phyloP scores from a whole-genome alignment of 2,113 vertebrate genomes.

The Glareola pratincola region DNA sequence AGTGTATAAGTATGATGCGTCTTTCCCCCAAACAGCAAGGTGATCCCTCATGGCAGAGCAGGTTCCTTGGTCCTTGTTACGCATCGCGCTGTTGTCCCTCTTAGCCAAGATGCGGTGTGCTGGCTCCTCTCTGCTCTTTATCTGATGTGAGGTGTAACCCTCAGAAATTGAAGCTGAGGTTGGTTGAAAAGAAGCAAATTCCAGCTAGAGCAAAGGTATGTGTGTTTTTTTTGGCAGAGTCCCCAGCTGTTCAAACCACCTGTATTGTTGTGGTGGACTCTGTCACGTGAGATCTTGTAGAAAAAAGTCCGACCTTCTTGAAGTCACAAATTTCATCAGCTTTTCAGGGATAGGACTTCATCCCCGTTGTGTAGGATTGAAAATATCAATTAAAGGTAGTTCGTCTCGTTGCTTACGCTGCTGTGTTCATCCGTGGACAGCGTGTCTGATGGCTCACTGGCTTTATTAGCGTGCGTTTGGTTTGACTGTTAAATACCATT shows the following conservation, averaged over 20 bases:
- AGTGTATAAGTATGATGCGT: rapidly evolving
- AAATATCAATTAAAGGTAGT: rapidly evolving
- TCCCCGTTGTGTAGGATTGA: background rate
- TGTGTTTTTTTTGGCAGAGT: background rate
- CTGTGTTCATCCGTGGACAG: rapidly evolving
- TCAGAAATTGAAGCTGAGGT: background rate
- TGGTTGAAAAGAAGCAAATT: background rate
- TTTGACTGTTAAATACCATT: background rate
- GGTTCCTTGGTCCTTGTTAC: background rate
- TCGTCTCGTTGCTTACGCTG: background rate
- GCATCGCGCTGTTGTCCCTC: background rate
- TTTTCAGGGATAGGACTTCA: background rate
- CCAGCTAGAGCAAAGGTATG: background rate
- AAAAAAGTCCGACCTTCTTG: background rate
- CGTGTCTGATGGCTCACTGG: rapidly evolving
- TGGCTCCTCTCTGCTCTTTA: background rate
- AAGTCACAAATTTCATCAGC: background rate
- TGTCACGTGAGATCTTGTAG: background rate
- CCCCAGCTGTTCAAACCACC: rapidly evolving
- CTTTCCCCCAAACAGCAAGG: background rate
- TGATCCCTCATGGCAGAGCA: background rate
- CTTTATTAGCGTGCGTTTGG: background rate
- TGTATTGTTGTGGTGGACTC: background rate
- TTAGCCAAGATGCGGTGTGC: background rate
- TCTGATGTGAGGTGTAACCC: background rate